Base-by-base conservation (phyloP, 2,113 vertebrate species). In the Dinomys branickii region DNA sequence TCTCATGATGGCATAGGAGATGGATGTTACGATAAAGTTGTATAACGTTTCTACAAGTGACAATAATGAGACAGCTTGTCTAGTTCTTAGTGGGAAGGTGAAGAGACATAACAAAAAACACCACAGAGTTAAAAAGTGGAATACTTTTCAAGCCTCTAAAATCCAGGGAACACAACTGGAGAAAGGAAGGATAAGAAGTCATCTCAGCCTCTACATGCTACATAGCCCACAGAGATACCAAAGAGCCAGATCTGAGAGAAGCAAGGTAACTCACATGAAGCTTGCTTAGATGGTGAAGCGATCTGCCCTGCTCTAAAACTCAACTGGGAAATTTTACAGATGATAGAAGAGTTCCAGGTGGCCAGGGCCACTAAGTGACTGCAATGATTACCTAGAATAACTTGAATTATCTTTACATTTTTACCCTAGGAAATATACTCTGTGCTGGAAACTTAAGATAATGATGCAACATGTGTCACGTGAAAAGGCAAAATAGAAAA, bases 1-100 rank as follows among this genome's bases (percentile, higher is more conserved):
- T n/a, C n/a, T 67, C 30, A 50, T 14, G 33, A 67, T 24, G 11
- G 13, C 35, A 83, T 80, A 65, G 52, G 30, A 24, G 8, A 83
- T 0, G 2, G 3, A 47, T 73, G 2, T 69, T 7, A 81, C 33
- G 4, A 3, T 59, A 3, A 12, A 41, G 17, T 35, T 16, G 2
- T 20, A 41, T 9, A 47, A 35, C n/a, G 91, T 87, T 88, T 71
- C 65, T 35, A 14, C 17, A 59, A 71, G n/a, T 30, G 41, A 44
- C 82, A 44, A 19, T 35, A 24, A 8, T 52, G 47, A 33, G 44
- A 50, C 47, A 78, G 47, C 44, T 19, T 17, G 44, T 14, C 47
- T 19, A 50, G 28, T 28, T 14, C 13, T 78, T 47, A 52, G 44
- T 78, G 41, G 22, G 10, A 44, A 7, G 44, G 26, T 78, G 50